phyloP scores from a whole-genome alignment of 1,140 invertebrate species.

The Polypedilum pembai region DNA sequence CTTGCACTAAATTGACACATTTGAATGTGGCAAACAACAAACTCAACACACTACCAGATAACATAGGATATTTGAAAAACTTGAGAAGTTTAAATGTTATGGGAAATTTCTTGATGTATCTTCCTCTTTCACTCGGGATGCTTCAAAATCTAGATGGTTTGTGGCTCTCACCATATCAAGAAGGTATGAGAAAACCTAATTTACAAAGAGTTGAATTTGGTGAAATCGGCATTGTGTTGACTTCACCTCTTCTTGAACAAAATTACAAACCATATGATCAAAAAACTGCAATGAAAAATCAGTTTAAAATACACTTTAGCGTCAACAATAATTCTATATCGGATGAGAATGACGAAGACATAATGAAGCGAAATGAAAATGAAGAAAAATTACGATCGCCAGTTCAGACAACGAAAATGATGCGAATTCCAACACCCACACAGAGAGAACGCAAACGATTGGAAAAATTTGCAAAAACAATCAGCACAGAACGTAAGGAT shows the following conservation, averaged over 20 bases:
- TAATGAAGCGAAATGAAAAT: not conserved
- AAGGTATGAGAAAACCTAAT: constrained; percentile 6
- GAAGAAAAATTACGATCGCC: not conserved
- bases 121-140: not conserved
- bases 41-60: constrained; percentile 81
- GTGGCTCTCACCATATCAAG: not conserved
- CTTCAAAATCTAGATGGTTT: not conserved
- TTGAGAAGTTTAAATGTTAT: constrained; percentile 5
- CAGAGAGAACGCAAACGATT: not conserved
- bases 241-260: not conserved
- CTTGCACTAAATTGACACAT: constrained; percentile 74
- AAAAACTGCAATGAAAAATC: not conserved
- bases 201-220: not conserved
- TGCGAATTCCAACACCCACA: constrained; percentile 3
- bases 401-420: not conserved
- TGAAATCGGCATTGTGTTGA: not conserved
- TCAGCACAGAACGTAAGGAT: not conserved
- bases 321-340: not conserved
- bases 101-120: constrained; percentile 22
- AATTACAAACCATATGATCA: not conserved
- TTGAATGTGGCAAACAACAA: constrained; percentile 89
- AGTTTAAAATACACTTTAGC: not conserved
- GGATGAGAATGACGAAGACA: not conserved
- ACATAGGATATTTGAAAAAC: not conserved
- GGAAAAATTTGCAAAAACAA: constrained; percentile 14